Evolutionary conservation across 1,140 invertebrate genomes (phyloP).

Genomic region (Hormaphis cornu): DNA sequence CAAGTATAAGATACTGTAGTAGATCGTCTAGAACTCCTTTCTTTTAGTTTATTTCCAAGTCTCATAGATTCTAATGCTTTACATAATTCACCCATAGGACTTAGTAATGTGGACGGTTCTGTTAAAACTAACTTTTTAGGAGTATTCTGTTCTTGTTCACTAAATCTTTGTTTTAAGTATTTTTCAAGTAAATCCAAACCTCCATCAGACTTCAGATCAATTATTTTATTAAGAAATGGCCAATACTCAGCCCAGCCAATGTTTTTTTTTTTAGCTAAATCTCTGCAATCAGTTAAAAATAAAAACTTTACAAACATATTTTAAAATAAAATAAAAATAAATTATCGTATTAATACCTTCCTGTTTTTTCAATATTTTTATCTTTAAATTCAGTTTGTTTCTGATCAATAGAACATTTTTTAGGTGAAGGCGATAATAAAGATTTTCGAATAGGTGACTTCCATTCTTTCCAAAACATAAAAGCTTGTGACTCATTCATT

Average conservation of each 20-base stretch:
- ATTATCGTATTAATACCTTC: slow-evolving; percentile 49
- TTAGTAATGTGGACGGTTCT: slow-evolving; percentile 38
- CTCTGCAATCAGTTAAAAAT: slow-evolving; percentile 44
- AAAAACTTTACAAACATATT: slow-evolving; percentile 1
- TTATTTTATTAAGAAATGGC: slow-evolving; percentile 72
- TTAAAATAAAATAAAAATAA: background rate
- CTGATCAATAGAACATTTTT: background rate
- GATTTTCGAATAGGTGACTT: slow-evolving; percentile 44
- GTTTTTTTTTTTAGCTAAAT: slow-evolving; percentile 62
- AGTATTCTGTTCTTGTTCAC: background rate
- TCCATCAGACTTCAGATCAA: slow-evolving; percentile 59
- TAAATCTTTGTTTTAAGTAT: slow-evolving; percentile 52
- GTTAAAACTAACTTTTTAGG: background rate
- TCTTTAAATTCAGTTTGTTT: slow-evolving; percentile 56
- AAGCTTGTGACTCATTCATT: slow-evolving; percentile 64
- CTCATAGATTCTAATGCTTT: slow-evolving; percentile 41
- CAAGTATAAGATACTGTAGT: slow-evolving; percentile 20
- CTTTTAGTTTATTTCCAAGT: background rate
- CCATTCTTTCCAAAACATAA: slow-evolving; percentile 64
- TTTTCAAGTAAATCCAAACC: slow-evolving; percentile 65
- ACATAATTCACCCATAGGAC: slow-evolving; percentile 51
- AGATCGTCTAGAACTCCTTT: background rate
- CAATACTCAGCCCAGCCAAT: slow-evolving; percentile 85
- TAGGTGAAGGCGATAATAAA: slow-evolving; percentile 35
- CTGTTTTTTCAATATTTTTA: slow-evolving; percentile 74